phyloP scores from a whole-genome alignment of 2,888 invertebrate genomes.

The Andrena fulva region DNA sequence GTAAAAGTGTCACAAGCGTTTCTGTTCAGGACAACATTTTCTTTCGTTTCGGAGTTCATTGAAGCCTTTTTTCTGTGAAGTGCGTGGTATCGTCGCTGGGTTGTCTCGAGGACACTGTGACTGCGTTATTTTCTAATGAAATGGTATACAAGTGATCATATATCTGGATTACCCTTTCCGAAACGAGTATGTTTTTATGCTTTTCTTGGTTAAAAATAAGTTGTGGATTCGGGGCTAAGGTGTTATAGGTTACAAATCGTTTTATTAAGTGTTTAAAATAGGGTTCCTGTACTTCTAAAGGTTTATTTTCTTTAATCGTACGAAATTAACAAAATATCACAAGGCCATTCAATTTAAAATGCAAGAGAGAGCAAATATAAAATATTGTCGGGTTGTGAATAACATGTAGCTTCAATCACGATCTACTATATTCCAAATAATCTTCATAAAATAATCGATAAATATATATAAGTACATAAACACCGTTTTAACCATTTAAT shows the following conservation, averaged over 20 bases:
- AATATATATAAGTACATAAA: too few relatives aligned
- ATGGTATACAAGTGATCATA: neutral
- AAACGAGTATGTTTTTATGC: neutral
- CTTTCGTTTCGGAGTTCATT: neutral
- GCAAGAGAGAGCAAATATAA: too few relatives aligned
- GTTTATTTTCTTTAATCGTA: too few relatives aligned
- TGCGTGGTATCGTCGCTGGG: neutral
- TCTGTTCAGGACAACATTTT: neutral
- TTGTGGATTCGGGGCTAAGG: neutral
- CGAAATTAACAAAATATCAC: too few relatives aligned
- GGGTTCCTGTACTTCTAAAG: too few relatives aligned
- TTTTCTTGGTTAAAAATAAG: neutral
- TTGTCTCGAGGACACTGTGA: neutral
- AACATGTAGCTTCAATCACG: too few relatives aligned
- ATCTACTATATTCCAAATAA: too few relatives aligned
- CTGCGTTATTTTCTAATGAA: neutral
- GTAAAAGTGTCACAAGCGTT: slow-evolving; percentile 4
- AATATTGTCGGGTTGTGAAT: too few relatives aligned
- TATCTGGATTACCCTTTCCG: neutral
- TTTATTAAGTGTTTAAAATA: neutral
- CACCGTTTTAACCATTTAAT: too few relatives aligned
- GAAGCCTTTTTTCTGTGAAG: neutral
- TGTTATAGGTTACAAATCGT: neutral
- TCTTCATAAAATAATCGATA: too few relatives aligned
- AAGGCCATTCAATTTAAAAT: too few relatives aligned